Base-by-base conservation (phyloP, 2,797 vertebrate species). In the Bradypodion ventrale region DNA sequence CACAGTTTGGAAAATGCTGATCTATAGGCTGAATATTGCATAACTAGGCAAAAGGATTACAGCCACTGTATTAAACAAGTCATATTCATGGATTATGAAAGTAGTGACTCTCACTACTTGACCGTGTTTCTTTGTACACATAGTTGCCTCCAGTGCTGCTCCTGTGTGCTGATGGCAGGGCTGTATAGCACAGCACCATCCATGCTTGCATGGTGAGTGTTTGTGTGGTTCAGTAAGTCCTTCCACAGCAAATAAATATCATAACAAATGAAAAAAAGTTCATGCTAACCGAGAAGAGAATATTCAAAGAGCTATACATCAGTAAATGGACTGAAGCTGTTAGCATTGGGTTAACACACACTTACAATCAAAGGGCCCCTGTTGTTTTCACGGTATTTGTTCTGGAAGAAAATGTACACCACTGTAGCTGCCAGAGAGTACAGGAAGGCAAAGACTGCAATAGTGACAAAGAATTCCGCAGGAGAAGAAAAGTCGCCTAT, bases 381-480 rank as follows among this genome's bases (percentile, higher is more conserved):
- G 95, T 97, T 99, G 96, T 98, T 99, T 92, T 98, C 98, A 2
- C 94, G 97, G 89, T 99, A 99, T 92, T 98, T 98, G 94, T 98
- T 98, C 95, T 98, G 98, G 93, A 97, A 99, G 96, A 99, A 99
- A 90, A 99, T 97, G 92, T 99, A 99, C 89, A 99, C 96, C 8
- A 98, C 95, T 0, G 97, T 98, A 92, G 98, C 98, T 7, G 96
- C 92, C 91, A 99, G 95, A 0, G 98, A 99, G 94, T 99, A 99
- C 86, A 99, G 96, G 94, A 99, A 99, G 88, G 98, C 97, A 0
- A 99, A 99, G 92, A 99, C 98, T 0, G 98, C 98, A 0, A 99
- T 97, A 15, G 98, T 99, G 94, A 99, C 98, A 0, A 99, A 99
- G 96, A 99, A 99, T 94, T 99, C 98, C 0, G 98, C 98, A 0